Evolutionary conservation across 2,113 vertebrate species (phyloP).

Genomic region (Prolemur simus): DNA sequence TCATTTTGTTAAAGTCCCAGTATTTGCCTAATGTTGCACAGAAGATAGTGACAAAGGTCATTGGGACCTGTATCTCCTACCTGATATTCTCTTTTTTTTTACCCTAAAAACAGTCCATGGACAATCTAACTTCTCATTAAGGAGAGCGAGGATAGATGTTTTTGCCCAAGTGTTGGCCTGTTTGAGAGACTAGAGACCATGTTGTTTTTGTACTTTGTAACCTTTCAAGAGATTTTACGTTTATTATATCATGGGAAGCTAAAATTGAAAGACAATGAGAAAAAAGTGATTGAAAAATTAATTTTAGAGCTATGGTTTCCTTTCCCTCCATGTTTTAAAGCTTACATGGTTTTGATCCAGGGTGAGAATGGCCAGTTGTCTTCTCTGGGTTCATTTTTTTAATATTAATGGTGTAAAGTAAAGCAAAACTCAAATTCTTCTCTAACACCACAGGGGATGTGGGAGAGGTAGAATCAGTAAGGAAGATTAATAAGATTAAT

Average conservation of each 20-base stretch:
- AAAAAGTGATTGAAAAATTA: conserved; percentile 34
- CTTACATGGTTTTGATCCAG: not conserved
- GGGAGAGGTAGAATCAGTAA: not conserved
- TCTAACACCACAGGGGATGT: not conserved
- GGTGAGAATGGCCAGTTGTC: not conserved
- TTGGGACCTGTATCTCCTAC: not conserved
- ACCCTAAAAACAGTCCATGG: not conserved
- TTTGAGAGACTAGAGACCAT: not conserved
- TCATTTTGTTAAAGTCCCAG: not conserved
- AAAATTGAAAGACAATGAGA: not conserved
- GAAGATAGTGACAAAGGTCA: not conserved
- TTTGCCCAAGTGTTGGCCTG: not conserved
- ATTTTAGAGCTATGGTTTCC: not conserved
- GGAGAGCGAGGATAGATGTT: not conserved
- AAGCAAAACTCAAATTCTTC: not conserved
- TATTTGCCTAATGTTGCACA: not conserved
- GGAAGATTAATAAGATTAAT: not conserved
- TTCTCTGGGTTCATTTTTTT: not conserved
- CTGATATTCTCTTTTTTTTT: not conserved
- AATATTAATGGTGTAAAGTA: not conserved
- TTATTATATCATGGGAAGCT: not conserved
- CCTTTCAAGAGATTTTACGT: conserved; percentile 27
- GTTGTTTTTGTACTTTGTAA: not conserved
- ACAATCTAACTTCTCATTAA: not conserved
- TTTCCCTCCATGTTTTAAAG: conserved; percentile 15